Base-by-base conservation (phyloP, 2,797 vertebrate genomes). In the Heteromormyrus szaboi region DNA sequence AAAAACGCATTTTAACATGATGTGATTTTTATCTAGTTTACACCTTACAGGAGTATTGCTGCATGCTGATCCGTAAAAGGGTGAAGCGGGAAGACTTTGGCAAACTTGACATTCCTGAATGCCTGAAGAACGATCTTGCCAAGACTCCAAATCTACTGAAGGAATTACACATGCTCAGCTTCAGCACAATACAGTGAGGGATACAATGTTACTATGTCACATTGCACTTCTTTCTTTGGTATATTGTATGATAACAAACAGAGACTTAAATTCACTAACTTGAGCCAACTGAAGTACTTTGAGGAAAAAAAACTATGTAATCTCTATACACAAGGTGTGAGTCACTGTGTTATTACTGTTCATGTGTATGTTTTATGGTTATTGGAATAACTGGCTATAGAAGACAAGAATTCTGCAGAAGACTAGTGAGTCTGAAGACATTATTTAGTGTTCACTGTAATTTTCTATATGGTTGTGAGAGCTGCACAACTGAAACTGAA, bases 91-190 rank as follows among this genome's bases (percentile, higher is more conserved):
- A 89, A 76, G 91, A 93, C 79, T 68, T 90, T 12, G 12, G 25
- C 85, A 90, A 88, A 68, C 79, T 93, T 53, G 92, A 92, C 76
- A 91, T 93, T 85, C 88, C 92, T 0, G 41, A 59, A 2, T 87
- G 19, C 8, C 89, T 92, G 41, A 90, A 54, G 50, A 68, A 88
- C 17, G 90, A 91, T 29, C 85, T 93, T 65, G 19, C 19, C 1
- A 50, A 5, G 4, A 5, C 12, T 17, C 91, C 90, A 0, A 56
- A 91, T 85, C 33, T 91, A n/a, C 11, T 62, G 46, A 85, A 46
- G 86, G 90, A 93, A 44, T 88, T 93, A 33, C 2, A 89, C 6
- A 84, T 54, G 22, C 89, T 89, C 54, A 17, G 25, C 19, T 29
- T 54, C 11, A 85, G 50, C 50, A 84, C 50, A 51, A 14, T 85